Evolutionary conservation across 2,797 vertebrate genomes (phyloP).

Genomic region (Eulemur mongoz): DNA sequence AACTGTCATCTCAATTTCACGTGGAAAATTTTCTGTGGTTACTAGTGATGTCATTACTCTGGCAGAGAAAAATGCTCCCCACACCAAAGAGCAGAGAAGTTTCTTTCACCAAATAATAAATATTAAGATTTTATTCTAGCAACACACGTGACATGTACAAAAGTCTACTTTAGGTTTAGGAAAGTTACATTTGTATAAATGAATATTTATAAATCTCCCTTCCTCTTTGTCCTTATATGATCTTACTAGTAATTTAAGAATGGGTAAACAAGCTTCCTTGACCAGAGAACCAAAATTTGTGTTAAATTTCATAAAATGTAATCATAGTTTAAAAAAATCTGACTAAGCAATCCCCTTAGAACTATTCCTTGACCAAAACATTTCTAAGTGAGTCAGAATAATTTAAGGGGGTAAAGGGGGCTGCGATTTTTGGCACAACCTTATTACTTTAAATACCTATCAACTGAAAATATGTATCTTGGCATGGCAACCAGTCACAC

Average conservation of each 20-base stretch:
- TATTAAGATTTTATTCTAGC: background rate
- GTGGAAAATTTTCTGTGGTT: background rate
- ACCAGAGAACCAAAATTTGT: background rate
- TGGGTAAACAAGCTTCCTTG: background rate
- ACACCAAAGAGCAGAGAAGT: background rate
- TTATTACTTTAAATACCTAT: background rate
- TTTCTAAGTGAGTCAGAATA: background rate
- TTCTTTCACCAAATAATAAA: background rate
- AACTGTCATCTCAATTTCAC: background rate
- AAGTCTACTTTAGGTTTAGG: background rate
- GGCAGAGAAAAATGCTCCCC: background rate
- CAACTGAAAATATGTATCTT: slow-evolving; percentile 36
- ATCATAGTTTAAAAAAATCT: background rate
- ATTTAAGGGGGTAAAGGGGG: background rate
- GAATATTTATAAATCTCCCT: background rate
- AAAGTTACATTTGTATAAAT: background rate
- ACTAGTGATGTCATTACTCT: background rate
- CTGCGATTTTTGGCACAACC: background rate
- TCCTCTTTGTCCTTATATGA: background rate
- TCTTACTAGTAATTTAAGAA: slow-evolving; percentile 12
- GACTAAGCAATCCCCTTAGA: background rate
- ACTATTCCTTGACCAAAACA: background rate
- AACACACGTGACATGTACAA: background rate
- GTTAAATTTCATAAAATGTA: background rate
- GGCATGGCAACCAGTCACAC: slow-evolving; percentile 38